These are phyloP conservation scores for Oligia strigilis DNA, from an alignment of 2,888 invertebrate species.

Conservation along the genomic window DNA sequence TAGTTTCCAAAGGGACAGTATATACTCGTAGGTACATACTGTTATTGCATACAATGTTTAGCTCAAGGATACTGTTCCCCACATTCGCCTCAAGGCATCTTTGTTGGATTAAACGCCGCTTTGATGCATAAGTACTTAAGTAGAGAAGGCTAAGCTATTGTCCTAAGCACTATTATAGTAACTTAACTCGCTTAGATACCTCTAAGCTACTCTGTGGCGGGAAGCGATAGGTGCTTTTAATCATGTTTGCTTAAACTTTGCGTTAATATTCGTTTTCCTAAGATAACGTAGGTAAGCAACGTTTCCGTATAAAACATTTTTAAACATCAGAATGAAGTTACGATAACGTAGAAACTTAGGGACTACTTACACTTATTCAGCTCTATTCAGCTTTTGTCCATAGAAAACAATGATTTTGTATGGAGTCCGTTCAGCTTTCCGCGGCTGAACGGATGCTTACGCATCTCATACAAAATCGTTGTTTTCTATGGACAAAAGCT, in stretches of 20 bases:
- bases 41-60: neutral
- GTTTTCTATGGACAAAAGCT: no score
- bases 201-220: neutral
- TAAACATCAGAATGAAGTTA: neutral
- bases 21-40: neutral
- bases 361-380: no score
- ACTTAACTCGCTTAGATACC: conserved; percentile 4
- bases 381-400: no score
- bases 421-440: no score
- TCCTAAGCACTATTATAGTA: conserved; percentile 19
- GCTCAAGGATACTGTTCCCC: conserved; percentile 19
- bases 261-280: neutral
- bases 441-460: no score
- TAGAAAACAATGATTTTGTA: no score
- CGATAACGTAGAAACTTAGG: neutral
- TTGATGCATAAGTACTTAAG: conserved; percentile 42
- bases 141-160: conserved; percentile 22
- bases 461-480: no score
- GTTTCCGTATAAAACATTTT: neutral
- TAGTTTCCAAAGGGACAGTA: neutral
- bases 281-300: neutral
- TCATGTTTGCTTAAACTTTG: neutral
- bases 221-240: neutral
- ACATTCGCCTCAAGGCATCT: conserved; percentile 22
- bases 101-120: conserved; percentile 34